Evolutionary conservation across 2,797 vertebrate species (phyloP).

Genomic region (Rhadinocentrus ornatus): DNA sequence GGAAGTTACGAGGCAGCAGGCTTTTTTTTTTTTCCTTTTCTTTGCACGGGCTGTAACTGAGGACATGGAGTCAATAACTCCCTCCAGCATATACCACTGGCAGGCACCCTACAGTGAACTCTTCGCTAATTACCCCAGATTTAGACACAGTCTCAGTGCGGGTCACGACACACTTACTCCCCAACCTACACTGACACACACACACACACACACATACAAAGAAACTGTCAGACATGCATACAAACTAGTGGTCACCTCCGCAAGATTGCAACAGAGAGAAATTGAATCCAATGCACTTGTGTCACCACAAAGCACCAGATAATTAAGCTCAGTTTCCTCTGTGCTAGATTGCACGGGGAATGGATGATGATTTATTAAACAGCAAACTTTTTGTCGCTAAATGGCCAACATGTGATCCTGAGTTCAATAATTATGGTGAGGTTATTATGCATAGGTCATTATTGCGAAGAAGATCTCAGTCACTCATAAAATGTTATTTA

Average conservation of each 20-base stretch:
- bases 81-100: constrained; percentile 78
- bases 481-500: constrained; percentile 31
- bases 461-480: constrained; percentile 23
- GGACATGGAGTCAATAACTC: constrained; percentile 81
- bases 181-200: constrained; percentile 56
- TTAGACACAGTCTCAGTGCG: constrained; percentile 79
- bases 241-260: constrained; percentile 50
- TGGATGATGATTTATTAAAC: constrained; percentile 18
- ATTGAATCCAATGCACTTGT: constrained; percentile 34
- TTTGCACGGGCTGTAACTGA: constrained; percentile 63
- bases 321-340: constrained; percentile 17
- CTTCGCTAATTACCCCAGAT: constrained; percentile 82
- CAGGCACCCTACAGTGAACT: constrained; percentile 80
- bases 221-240: constrained; percentile 48
- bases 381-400: constrained; percentile 15
- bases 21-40: constrained; percentile 35
- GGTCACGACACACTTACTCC: constrained; percentile 71
- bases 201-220: constrained; percentile 21
- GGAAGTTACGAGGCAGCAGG: constrained; percentile 68
- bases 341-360: background rate
- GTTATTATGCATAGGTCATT: constrained; percentile 31
- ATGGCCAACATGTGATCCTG: constrained; percentile 30
- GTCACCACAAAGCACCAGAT: constrained; percentile 7
- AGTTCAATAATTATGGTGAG: constrained; percentile 24
- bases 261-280: constrained; percentile 46